phyloP scores from a whole-genome alignment of 2,888 invertebrate species.

The Acleris sparsana region DNA sequence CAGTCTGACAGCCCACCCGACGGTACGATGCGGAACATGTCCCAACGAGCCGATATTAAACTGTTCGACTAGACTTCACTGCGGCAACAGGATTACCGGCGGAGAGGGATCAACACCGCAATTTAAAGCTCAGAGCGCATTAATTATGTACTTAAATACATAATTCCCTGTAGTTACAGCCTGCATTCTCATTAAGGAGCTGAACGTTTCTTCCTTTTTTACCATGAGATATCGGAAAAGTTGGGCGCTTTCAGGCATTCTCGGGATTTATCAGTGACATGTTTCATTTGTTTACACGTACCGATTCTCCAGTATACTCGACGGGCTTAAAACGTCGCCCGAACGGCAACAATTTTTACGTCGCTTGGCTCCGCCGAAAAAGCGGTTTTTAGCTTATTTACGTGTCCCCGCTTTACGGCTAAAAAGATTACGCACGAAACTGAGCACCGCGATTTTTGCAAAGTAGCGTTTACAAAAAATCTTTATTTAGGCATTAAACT shows the following conservation, averaged over 20 bases:
- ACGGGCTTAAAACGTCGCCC: neutral
- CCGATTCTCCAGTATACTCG: neutral
- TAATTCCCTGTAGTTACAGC: conserved; percentile 40
- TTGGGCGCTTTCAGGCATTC: neutral
- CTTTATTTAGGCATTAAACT: conserved; percentile 53
- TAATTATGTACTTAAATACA: conserved; percentile 49
- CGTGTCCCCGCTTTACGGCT: conserved; percentile 14
- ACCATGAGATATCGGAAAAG: conserved; percentile 4
- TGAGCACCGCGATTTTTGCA: conserved; percentile 3
- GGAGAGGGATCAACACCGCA: conserved; percentile 52
- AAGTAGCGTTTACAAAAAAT: conserved; percentile 25
- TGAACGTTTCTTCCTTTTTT: conserved; percentile 30
- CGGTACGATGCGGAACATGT: too few species aligned
- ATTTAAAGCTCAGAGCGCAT: conserved; percentile 49
- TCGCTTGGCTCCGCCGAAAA: neutral
- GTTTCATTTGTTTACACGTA: conserved; percentile 1
- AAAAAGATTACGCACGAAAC: conserved; percentile 14
- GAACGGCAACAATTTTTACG: neutral
- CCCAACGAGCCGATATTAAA: conserved; percentile 46
- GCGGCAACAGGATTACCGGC: conserved; percentile 33
- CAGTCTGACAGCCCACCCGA: too few species aligned
- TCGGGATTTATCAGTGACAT: neutral
- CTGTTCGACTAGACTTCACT: conserved; percentile 50
- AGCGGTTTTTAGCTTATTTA: conserved; percentile 15
- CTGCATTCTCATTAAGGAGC: conserved; percentile 32